Percentiles rank a stretch among this genome's conserved stretches.
Conservation (phyloP, 2,113 vertebrate genomes). For the Butorides virescens region DNA sequence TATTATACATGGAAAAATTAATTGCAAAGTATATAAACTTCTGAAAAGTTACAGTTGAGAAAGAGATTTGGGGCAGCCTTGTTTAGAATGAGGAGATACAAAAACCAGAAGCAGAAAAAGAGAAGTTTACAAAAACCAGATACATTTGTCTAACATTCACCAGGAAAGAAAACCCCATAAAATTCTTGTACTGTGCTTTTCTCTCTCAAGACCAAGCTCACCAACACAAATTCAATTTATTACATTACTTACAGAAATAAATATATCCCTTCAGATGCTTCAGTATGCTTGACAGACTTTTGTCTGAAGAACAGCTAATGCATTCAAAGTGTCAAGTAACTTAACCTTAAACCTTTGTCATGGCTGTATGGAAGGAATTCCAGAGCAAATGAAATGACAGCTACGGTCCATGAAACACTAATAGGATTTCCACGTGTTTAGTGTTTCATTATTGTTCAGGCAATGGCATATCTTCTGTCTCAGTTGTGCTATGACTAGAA, state of each 20-base stretch:
- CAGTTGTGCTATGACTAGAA: neutral
- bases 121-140: neutral
- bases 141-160: neutral
- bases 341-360: slow-evolving; percentile 10
- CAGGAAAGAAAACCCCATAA: neutral
- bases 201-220: neutral
- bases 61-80: neutral
- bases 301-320: slow-evolving; percentile 8
- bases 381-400: slow-evolving; percentile 47
- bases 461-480: neutral
- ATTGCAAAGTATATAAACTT: neutral
- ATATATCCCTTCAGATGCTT: neutral
- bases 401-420: neutral
- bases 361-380: neutral
- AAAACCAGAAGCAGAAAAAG: neutral
- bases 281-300: slow-evolving; percentile 2
- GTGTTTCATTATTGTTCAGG: slow-evolving; percentile 1
- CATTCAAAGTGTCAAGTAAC: slow-evolving; percentile 1
- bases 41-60: neutral
- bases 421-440: slow-evolving; percentile 18
- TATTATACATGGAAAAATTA: neutral
- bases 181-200: neutral
- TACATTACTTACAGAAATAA: neutral
- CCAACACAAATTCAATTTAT: neutral
- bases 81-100: neutral